Conservation (phyloP, 2,888 invertebrate genomes). For the Buathra laborator region DNA sequence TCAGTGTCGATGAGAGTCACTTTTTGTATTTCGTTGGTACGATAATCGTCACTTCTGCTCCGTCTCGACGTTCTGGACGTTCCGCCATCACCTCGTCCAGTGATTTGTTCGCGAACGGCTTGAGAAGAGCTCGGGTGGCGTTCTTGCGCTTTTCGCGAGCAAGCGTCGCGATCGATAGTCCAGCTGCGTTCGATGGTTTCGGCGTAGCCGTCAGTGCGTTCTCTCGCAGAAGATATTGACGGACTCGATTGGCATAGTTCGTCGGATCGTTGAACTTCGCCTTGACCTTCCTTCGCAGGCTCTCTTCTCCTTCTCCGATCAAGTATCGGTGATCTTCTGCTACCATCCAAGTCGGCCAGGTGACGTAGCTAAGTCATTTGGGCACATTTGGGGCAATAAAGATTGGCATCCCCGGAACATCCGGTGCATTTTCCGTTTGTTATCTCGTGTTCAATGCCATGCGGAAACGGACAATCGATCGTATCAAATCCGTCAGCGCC, state of each 20-base stretch:
- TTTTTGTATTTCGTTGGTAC: constrained; percentile 25
- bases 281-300: constrained; percentile 6
- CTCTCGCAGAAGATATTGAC: constrained; percentile 45
- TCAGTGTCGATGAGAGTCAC: too few species aligned
- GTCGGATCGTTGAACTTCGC: constrained; percentile 32
- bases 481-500: constrained; percentile 50
- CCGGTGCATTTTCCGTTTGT: constrained; percentile 24
- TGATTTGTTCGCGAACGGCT: constrained; percentile 5
- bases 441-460: constrained; percentile 40
- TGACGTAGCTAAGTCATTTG: constrained; percentile 35
- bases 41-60: constrained; percentile 4
- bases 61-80: constrained; percentile 16
- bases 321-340: constrained; percentile 35
- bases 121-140: constrained; percentile 10
- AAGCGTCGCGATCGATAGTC: not conserved
- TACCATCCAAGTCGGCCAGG: constrained; percentile 33
- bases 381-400: constrained; percentile 54
- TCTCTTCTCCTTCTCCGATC: constrained; percentile 17
- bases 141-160: constrained; percentile 19
- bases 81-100: constrained; percentile 31
- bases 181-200: not conserved
- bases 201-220: constrained; percentile 15
- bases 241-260: constrained; percentile 28
- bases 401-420: constrained; percentile 9
- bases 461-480: constrained; percentile 42